Percentiles rank a stretch among this genome's conserved stretches.
Evolutionary conservation across 2,888 invertebrate genomes (phyloP).

Genomic region (Calliopum simillimum): DNA sequence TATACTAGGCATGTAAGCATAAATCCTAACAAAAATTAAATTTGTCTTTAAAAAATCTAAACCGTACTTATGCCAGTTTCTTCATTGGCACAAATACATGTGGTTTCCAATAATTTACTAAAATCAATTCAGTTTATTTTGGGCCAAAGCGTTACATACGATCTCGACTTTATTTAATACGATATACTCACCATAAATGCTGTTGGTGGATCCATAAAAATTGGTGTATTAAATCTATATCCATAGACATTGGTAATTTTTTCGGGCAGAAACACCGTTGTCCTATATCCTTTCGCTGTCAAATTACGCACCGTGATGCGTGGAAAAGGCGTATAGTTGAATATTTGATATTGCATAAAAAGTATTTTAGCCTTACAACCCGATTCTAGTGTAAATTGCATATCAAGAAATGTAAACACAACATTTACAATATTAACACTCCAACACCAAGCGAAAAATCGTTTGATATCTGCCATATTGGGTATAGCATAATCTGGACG

Average conservation of each 20-base stretch:
- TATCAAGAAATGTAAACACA: slow-evolving; percentile 12
- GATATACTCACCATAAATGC: slow-evolving; percentile 38
- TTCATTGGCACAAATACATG: too few species aligned
- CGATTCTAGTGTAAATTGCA: not conserved
- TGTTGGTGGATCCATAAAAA: slow-evolving; percentile 34
- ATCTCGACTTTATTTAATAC: not conserved
- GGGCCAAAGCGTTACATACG: not conserved
- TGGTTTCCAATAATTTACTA: too few species aligned
- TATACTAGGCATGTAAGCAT: too few species aligned
- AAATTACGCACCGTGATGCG: slow-evolving; percentile 2
- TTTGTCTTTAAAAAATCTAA: too few species aligned
- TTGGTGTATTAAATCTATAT: slow-evolving; percentile 27
- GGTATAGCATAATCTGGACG: not conserved
- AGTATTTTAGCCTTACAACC: too few species aligned
- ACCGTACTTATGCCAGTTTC: too few species aligned
- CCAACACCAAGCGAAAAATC: slow-evolving; percentile 35
- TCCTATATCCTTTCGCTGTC: not conserved
- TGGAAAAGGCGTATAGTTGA: slow-evolving; percentile 33
- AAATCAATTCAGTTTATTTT: too few species aligned
- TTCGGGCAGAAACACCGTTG: slow-evolving; percentile 10
- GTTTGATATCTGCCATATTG: not conserved
- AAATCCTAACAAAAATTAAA: too few species aligned
- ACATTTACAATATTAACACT: slow-evolving; percentile 30
- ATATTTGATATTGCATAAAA: slow-evolving; percentile 12
- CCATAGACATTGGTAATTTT: slow-evolving; percentile 21